Conservation (phyloP, 2,797 vertebrate species). For the Coracias cyanogaster region DNA sequence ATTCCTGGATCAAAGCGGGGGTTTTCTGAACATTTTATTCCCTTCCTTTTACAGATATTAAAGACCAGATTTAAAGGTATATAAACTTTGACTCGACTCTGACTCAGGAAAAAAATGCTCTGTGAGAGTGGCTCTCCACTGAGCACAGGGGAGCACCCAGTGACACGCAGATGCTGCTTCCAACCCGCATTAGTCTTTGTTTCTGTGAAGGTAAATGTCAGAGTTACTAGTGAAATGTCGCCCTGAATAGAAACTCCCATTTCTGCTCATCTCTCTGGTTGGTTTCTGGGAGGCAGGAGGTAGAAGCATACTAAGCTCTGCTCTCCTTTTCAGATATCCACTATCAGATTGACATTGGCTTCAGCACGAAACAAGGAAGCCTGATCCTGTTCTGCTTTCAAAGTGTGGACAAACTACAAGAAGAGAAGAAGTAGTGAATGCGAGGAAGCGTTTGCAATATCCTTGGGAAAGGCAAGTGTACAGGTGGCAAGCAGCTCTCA, state of each 20-base stretch:
- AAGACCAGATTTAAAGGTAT: neutral
- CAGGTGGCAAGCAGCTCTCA: conserved; percentile 1
- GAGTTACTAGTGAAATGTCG: neutral
- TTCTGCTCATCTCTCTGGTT: neutral
- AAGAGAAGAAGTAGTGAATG: neutral
- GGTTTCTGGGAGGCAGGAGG: neutral
- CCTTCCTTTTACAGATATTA: neutral
- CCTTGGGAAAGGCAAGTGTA: neutral
- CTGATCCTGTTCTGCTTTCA: neutral
- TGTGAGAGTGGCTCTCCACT: neutral
- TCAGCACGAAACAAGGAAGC: neutral
- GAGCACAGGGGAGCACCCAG: neutral
- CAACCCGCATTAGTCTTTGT: neutral
- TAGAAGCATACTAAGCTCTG: neutral
- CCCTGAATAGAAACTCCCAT: neutral
- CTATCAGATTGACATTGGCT: neutral
- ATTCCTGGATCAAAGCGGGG: neutral
- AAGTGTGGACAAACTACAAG: neutral
- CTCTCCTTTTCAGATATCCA: neutral
- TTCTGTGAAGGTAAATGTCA: neutral
- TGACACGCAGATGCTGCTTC: neutral
- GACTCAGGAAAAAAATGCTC: neutral
- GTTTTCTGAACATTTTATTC: conserved; percentile 10
- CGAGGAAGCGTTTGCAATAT: neutral
- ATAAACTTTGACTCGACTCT: neutral